Conservation (phyloP, 2,113 vertebrate genomes). For the Jacana jacana region DNA sequence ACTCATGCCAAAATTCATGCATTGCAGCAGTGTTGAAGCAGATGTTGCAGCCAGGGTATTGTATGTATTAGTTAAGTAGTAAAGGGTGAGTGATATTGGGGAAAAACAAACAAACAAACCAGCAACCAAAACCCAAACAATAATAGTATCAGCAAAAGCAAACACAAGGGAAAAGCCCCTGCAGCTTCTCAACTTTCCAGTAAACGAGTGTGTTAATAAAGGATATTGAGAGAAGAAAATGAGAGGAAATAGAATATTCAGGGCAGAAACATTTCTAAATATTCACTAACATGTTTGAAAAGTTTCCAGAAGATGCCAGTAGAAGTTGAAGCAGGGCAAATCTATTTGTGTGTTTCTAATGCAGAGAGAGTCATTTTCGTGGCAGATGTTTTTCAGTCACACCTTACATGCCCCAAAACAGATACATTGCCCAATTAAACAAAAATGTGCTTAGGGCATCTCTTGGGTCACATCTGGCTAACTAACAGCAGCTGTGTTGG, state of each 20-base stretch:
- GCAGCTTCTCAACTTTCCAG: neutral
- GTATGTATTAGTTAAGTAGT: neutral
- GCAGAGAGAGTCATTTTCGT: neutral
- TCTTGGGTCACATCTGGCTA: conserved; percentile 42
- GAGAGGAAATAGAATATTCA: neutral
- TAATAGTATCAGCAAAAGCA: neutral
- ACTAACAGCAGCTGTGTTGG: neutral
- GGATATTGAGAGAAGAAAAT: neutral
- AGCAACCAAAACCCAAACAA: neutral
- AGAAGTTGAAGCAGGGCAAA: neutral
- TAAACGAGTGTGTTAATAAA: neutral
- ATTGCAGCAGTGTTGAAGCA: neutral
- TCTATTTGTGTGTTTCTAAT: neutral
- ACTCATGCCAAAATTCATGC: neutral
- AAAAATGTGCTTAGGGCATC: neutral
- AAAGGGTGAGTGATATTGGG: neutral
- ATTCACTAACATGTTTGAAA: neutral
- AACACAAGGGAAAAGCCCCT: neutral
- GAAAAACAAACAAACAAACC: neutral
- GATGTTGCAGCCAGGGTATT: neutral
- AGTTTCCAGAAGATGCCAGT: neutral
- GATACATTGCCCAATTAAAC: conserved; percentile 25
- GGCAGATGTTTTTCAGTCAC: conserved; percentile 21
- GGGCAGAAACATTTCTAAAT: neutral
- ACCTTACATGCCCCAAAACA: conserved; percentile 8